Evolutionary conservation across 2,888 invertebrate species (phyloP).

Genomic region (Troides oblongomaculatus): DNA sequence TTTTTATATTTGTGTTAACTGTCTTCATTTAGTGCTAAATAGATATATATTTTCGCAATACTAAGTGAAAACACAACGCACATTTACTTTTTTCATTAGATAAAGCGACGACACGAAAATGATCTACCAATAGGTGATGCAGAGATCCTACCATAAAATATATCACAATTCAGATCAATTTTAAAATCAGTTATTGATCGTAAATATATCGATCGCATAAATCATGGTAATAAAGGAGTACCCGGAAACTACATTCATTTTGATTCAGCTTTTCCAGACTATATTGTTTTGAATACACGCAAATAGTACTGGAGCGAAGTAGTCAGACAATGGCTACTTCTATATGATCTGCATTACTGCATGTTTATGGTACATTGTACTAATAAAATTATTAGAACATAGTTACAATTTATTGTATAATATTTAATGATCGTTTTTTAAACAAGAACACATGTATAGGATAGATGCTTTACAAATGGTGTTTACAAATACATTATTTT

Average conservation of each 20-base stretch:
- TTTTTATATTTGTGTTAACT: neutral
- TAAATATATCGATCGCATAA: slow-evolving; percentile 2
- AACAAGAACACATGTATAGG: no score
- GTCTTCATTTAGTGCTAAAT: neutral
- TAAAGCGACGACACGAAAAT: no score
- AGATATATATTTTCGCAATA: no score
- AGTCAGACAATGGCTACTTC: slow-evolving; percentile 29
- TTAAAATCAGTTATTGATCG: neutral
- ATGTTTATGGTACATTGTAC: neutral
- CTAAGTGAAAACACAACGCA: no score
- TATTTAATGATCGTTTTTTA: neutral
- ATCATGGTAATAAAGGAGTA: slow-evolving; percentile 24
- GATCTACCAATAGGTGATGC: no score
- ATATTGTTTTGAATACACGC: slow-evolving; percentile 9
- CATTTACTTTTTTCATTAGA: no score
- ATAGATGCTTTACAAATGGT: no score
- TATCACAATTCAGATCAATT: neutral
- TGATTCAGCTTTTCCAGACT: slow-evolving; percentile 6
- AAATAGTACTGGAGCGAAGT: neutral
- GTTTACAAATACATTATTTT: no score
- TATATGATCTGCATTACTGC: neutral
- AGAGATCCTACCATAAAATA: neutral
- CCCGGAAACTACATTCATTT: slow-evolving; percentile 17
- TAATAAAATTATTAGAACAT: neutral
- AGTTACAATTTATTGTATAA: neutral